Evolutionary conservation across 2,888 invertebrate species (phyloP), one percentile per base, ranked within the genome.

Genomic region (Acrobasis consociella): DNA sequence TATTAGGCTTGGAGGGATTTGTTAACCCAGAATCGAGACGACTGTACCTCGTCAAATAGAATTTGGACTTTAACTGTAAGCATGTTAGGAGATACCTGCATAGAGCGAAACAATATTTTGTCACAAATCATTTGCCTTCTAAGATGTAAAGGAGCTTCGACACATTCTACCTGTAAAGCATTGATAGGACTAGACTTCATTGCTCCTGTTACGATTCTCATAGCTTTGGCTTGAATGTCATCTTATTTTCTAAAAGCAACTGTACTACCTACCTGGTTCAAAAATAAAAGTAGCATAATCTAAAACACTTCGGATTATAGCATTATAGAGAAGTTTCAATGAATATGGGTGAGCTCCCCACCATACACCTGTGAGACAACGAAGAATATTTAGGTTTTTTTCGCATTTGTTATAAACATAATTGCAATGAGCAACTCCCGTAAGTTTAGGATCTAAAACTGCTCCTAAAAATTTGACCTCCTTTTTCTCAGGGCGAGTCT

Each of bases 391-490:
- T 10, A 62, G 1, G 8, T 13, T 13, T n/a, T 49, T 55, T 39
- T 62, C 62, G 50, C 56, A 56, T n/a, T 49, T 62, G 5, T 17
- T 37, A 1, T 10, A n/a, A 17, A 62, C 38, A 16, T 62, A 56
- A 50, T 60, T 17, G 11, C 38, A 56, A 16, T 64, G 60, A 10
- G 17, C n/a, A 5, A 60, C 2, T 1, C 64, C 64, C 9, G 64
- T 39, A 3, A 64, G 39, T 51, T 60, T 64, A 1, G 55, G 55
- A 17, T 64, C 64, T n/a, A 64, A 31, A 10, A 61, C 51, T 1
- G 70, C 60, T 0, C 70, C 72, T 9, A 74, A 37, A 52, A 73
- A 73, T 63, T 67, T 72, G 7, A 62, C 58, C 9, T 46, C n/a
- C 10, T 53, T 59, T 55, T 42, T 50, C 7, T 50, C n/a, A n/a